Evolutionary conservation across 2,113 vertebrate species (phyloP).

Genomic region (Drymodes brunneopygia): DNA sequence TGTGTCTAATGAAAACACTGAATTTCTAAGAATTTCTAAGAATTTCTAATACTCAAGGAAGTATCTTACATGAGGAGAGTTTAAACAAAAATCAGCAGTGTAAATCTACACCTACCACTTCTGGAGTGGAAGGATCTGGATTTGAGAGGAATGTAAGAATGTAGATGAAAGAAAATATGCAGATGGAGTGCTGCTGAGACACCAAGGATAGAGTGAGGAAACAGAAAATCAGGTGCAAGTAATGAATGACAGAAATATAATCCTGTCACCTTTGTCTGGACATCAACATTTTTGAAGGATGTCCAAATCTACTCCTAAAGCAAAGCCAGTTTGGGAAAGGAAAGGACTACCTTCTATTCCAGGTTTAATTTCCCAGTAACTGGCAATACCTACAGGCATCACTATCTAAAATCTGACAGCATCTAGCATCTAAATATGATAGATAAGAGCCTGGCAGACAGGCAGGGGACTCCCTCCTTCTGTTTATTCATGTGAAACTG

Average conservation of each 20-base stretch:
- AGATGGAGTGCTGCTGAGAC: background rate
- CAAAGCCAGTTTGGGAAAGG: background rate
- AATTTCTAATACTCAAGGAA: background rate
- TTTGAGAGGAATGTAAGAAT: background rate
- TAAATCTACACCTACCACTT: background rate
- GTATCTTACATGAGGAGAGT: background rate
- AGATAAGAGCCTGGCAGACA: slow-evolving; percentile 59
- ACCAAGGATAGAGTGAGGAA: background rate
- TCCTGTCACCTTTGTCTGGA: background rate
- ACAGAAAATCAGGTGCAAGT: background rate
- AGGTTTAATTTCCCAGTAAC: slow-evolving; percentile 49
- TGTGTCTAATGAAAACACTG: background rate
- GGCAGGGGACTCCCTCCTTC: slow-evolving; percentile 60
- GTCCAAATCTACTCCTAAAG: background rate
- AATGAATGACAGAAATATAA: background rate
- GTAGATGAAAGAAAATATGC: background rate
- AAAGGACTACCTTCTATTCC: background rate
- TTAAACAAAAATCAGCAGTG: background rate
- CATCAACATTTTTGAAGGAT: background rate
- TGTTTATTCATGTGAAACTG: slow-evolving; percentile 64
- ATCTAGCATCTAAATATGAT: slow-evolving; percentile 65
- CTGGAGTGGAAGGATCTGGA: background rate
- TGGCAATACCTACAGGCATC: slow-evolving; percentile 50
- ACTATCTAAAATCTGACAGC: slow-evolving; percentile 55
- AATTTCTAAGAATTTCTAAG: background rate